Conservation (phyloP, 2,888 invertebrate genomes). For the Drosophila peninsularis region DNA sequence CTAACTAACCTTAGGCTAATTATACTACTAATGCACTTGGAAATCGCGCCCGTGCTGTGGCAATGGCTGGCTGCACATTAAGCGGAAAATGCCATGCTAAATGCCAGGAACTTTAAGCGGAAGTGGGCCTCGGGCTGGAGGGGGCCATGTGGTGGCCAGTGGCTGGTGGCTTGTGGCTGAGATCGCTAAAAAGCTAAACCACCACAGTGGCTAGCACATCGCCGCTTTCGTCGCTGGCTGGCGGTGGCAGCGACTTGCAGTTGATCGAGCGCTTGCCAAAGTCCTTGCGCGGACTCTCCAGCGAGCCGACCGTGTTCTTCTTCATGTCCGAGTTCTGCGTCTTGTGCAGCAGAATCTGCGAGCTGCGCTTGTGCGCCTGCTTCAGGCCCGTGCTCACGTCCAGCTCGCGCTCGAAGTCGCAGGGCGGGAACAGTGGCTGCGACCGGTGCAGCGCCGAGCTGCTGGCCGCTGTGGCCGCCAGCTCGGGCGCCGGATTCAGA, state of each 20-base stretch:
- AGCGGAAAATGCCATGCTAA: slow-evolving; percentile 45
- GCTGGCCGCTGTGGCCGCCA: slow-evolving; percentile 85
- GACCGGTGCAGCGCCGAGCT: slow-evolving; percentile 82
- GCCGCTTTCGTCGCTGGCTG: slow-evolving; percentile 80
- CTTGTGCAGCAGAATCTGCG: slow-evolving; percentile 91
- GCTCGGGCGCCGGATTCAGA: slow-evolving; percentile 83
- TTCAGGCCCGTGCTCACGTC: slow-evolving; percentile 83
- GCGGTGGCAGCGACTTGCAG: slow-evolving; percentile 84
- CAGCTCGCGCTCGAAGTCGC: slow-evolving; percentile 83
- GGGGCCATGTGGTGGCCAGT: slow-evolving; percentile 12
- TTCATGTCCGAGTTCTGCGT: slow-evolving; percentile 93
- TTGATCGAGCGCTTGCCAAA: slow-evolving; percentile 91
- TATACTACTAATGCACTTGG: slow-evolving; percentile 74
- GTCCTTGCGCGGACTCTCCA: slow-evolving; percentile 88
- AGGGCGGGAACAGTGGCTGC: slow-evolving; percentile 84
- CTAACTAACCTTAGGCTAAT: slow-evolving; percentile 34
- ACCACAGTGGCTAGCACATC: slow-evolving; percentile 87
- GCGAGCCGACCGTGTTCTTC: slow-evolving; percentile 90
- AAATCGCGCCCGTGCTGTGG: slow-evolving; percentile 69
- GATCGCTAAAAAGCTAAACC: slow-evolving; percentile 83
- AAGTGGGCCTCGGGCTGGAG: slow-evolving; percentile 22
- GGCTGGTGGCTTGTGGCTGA: slow-evolving; percentile 38
- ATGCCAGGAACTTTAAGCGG: slow-evolving; percentile 68
- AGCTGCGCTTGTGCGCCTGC: slow-evolving; percentile 85
- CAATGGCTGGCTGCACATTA: slow-evolving; percentile 45